A percentile compares a stretch with the other conserved stretches of the same genome.
Evolutionary conservation across 2,113 vertebrate genomes (phyloP).

Genomic region (Buteo buteo): DNA sequence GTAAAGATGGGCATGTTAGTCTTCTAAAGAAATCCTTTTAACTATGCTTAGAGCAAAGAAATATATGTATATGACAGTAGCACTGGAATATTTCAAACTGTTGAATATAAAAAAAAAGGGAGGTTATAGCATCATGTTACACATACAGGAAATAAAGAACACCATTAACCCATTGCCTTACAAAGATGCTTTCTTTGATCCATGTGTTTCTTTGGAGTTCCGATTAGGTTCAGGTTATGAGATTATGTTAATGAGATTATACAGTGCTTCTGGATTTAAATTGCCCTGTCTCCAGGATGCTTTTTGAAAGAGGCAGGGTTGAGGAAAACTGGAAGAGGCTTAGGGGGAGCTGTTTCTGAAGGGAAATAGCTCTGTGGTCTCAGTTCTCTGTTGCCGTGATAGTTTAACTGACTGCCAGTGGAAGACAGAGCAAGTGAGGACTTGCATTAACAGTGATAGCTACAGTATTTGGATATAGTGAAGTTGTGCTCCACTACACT

Average conservation of each 20-base stretch:
- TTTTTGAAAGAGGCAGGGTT: neutral
- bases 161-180: neutral
- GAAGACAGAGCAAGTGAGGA: neutral
- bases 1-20: neutral
- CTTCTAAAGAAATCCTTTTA: neutral
- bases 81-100: neutral
- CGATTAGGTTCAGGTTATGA: neutral
- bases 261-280: neutral
- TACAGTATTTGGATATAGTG: neutral
- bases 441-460: neutral
- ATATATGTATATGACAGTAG: neutral
- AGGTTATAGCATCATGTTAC: neutral
- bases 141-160: neutral
- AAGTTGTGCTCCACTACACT: neutral
- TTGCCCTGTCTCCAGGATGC: neutral
- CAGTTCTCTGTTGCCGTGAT: neutral
- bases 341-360: neutral
- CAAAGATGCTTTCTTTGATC: neutral
- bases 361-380: neutral
- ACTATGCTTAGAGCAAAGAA: neutral
- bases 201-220: neutral
- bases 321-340: neutral
- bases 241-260: neutral
- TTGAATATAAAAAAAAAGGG: neutral
- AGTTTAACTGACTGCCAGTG: neutral